Base-by-base conservation (phyloP, 2,113 vertebrate species). In the Scartelaos histophorus region DNA sequence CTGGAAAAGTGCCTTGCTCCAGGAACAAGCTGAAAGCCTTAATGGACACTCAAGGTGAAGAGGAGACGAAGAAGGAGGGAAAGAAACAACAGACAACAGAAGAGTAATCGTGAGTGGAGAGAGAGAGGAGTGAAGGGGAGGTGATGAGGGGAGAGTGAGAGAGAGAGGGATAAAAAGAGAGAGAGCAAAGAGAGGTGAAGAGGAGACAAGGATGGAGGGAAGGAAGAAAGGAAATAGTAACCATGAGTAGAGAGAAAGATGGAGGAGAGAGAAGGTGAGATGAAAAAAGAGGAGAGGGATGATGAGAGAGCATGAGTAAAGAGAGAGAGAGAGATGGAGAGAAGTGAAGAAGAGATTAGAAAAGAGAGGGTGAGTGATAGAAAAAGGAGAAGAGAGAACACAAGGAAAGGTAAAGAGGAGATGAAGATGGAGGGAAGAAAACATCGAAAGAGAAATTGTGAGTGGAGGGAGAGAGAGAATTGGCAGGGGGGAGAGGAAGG, bases 31-130 rank as follows among this genome's bases (percentile, higher is more conserved):
- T 83, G 73, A 89, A 85, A 89, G 86, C 81, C 76, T 82, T 88
- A 87, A 89, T 88, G 87, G 85, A 87, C 77, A 79, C 84, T 85
- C 83, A 85, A 89, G 89, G 81, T 83, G 85, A 90, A 66, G 58
- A 75, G 78, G 76, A 85, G 76, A 80, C 69, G 67, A 75, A 81
- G 66, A 71, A 77, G 81, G 79, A 87, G 82, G 38, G 7, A 43
- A 43, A 9, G 29, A 29, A 29, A 29, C 29, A 29, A 29, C 29
- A 29, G 4, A 82, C 51, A 1, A 80, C 12, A 1, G 72, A 66
- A 80, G 9, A 54, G 73, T 60, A 76, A 34, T 19, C 19, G 17
- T 57, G 10, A 67, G 47, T 54, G 69, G 38, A 43, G 38, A 43
- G 38, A 43, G 38, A 43, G 38, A 29, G 29, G 67, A n/a, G n/a